phyloP scores from a whole-genome alignment of 2,888 invertebrate species.

The Amiota communis region DNA sequence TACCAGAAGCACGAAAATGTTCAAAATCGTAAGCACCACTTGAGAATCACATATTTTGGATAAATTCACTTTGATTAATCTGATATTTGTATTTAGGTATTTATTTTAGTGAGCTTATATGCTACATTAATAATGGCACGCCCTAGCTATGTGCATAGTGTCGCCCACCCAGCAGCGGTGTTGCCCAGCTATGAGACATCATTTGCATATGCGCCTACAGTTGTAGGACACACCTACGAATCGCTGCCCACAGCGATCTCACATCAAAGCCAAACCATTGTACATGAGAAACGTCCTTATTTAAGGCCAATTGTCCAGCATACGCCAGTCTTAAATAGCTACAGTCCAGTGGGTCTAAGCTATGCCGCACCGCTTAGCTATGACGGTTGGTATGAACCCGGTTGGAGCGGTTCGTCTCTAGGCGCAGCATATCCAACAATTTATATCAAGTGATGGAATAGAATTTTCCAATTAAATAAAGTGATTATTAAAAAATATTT shows the following conservation, averaged over 20 bases:
- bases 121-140: slow-evolving; percentile 49
- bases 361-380: slow-evolving; percentile 44
- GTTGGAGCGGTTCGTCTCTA: slow-evolving; percentile 46
- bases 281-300: slow-evolving; percentile 70
- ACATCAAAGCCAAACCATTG: slow-evolving; percentile 71
- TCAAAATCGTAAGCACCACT: slow-evolving; percentile 60
- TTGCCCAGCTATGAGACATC: slow-evolving; percentile 56
- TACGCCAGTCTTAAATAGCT: slow-evolving; percentile 52
- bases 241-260: slow-evolving; percentile 67
- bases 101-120: slow-evolving; percentile 38
- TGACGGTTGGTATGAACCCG: slow-evolving; percentile 52
- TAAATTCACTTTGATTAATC: background rate
- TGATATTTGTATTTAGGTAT: slow-evolving; percentile 41
- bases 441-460: slow-evolving; percentile 48
- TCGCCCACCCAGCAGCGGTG: slow-evolving; percentile 31
- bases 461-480: background rate
- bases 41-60: no score
- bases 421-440: slow-evolving; percentile 48
- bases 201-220: slow-evolving; percentile 62
- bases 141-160: slow-evolving; percentile 56
- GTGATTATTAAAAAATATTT: background rate
- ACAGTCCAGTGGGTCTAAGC: slow-evolving; percentile 42
- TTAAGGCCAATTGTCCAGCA: slow-evolving; percentile 65
- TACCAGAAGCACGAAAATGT: slow-evolving; percentile 52
- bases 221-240: slow-evolving; percentile 64